These are phyloP conservation scores for Lutjanus campechanus DNA, from an alignment of 2,797 vertebrate genomes.

Conservation along the genomic window DNA sequence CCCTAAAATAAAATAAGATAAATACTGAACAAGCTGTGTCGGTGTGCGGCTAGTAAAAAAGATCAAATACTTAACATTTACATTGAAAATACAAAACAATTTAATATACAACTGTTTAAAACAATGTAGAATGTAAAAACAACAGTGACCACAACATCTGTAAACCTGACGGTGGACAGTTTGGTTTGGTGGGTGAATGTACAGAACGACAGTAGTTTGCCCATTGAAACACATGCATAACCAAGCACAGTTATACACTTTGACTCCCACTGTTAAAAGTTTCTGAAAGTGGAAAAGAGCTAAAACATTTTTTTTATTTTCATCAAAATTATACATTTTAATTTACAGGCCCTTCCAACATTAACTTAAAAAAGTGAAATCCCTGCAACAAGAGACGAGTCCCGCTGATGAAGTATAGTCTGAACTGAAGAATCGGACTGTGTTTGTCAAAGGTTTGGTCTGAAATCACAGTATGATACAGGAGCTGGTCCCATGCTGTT, in stretches of 20 bases:
- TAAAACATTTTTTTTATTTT: slow-evolving; percentile 83
- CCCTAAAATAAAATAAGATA: no score
- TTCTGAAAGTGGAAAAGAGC: slow-evolving; percentile 75
- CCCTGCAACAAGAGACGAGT: slow-evolving; percentile 66
- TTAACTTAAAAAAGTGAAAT: slow-evolving; percentile 78
- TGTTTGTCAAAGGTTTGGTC: slow-evolving; percentile 45
- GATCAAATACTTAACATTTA: slow-evolving; percentile 48
- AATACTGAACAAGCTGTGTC: neutral
- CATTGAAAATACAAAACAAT: slow-evolving; percentile 88
- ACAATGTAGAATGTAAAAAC: slow-evolving; percentile 86
- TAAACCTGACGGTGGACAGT: slow-evolving; percentile 68
- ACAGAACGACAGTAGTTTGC: slow-evolving; percentile 68
- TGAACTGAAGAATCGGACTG: slow-evolving; percentile 40
- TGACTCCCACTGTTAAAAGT: slow-evolving; percentile 70
- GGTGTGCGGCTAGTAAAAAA: neutral
- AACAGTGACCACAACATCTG: slow-evolving; percentile 80
- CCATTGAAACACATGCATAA: slow-evolving; percentile 62
- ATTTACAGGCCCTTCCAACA: slow-evolving; percentile 83
- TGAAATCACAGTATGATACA: slow-evolving; percentile 67
- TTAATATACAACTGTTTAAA: slow-evolving; percentile 88
- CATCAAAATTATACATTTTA: slow-evolving; percentile 85
- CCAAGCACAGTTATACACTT: slow-evolving; percentile 44
- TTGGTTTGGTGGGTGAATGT: slow-evolving; percentile 56
- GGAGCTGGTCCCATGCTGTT: slow-evolving; percentile 82
- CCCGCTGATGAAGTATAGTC: slow-evolving; percentile 33